phyloP scores from a whole-genome alignment of 2,797 vertebrate genomes.

The Cossypha niveicapilla region DNA sequence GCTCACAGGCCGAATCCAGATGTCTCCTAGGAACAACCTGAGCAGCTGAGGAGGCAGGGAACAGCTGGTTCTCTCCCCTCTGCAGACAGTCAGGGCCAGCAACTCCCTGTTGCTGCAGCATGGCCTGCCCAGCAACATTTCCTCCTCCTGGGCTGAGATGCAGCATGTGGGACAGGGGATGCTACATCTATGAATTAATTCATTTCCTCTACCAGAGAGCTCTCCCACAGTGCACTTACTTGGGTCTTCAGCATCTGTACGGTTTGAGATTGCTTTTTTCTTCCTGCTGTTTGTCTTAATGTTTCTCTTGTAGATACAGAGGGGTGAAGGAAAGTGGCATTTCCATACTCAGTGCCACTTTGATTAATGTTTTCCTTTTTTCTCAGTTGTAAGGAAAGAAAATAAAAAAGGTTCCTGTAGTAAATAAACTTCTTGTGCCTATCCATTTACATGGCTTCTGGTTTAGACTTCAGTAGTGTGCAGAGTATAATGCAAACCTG shows the following conservation, averaged over 20 bases:
- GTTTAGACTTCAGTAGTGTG: neutral
- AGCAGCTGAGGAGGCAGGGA: neutral
- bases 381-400: neutral
- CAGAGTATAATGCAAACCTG: neutral
- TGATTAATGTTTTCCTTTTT: neutral
- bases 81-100: neutral
- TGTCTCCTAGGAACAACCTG: neutral
- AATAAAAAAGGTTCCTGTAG: neutral
- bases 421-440: neutral
- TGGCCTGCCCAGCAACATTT: neutral
- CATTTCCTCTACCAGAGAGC: neutral
- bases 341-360: neutral
- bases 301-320: neutral
- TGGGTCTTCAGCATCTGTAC: neutral
- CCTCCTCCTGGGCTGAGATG: neutral
- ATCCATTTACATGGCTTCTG: neutral
- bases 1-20: neutral
- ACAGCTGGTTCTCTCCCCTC: neutral
- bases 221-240: neutral
- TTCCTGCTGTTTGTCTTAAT: neutral
- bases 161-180: neutral
- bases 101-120: neutral
- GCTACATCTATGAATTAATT: neutral
- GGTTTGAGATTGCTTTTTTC: neutral
- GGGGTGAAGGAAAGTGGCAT: neutral